phyloP scores from a whole-genome alignment of 2,113 vertebrate species.

The Mirza zaza region DNA sequence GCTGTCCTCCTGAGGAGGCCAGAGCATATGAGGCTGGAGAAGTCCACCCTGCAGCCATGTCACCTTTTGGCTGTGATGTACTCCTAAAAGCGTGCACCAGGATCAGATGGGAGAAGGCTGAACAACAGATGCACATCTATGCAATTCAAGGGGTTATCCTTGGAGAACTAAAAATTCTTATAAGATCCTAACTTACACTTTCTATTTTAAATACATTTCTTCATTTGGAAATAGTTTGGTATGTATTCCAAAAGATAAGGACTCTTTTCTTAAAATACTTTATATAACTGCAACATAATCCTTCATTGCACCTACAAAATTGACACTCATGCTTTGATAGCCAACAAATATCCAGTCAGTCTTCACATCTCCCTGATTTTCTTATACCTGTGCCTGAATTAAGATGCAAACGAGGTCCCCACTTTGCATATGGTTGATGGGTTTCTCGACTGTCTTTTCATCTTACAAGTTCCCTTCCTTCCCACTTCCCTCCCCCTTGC shows the following conservation, averaged over 20 bases:
- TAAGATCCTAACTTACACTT: neutral
- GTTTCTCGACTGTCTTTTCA: neutral
- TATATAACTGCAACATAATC: too few relatives aligned
- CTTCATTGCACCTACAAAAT: neutral
- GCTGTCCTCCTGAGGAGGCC: neutral
- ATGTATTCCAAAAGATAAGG: neutral
- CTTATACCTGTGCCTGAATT: neutral
- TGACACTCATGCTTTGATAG: neutral
- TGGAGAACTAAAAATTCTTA: neutral
- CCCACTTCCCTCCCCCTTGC: neutral
- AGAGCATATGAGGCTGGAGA: neutral
- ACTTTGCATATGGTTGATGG: rapidly evolving
- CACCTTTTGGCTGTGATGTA: rapidly evolving
- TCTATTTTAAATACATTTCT: neutral
- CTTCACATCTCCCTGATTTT: neutral
- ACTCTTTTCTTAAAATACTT: neutral
- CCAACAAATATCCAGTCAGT: neutral
- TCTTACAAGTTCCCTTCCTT: too few relatives aligned
- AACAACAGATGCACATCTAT: too few relatives aligned
- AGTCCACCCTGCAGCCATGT: neutral
- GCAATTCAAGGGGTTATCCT: too few relatives aligned
- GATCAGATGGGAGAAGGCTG: neutral
- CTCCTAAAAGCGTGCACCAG: neutral
- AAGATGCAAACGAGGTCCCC: neutral
- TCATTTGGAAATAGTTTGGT: neutral